Percentiles rank a stretch among this genome's conserved stretches.
Evolutionary conservation across 2,888 invertebrate genomes (phyloP).

Genomic region (Drosophila neotestacea): DNA sequence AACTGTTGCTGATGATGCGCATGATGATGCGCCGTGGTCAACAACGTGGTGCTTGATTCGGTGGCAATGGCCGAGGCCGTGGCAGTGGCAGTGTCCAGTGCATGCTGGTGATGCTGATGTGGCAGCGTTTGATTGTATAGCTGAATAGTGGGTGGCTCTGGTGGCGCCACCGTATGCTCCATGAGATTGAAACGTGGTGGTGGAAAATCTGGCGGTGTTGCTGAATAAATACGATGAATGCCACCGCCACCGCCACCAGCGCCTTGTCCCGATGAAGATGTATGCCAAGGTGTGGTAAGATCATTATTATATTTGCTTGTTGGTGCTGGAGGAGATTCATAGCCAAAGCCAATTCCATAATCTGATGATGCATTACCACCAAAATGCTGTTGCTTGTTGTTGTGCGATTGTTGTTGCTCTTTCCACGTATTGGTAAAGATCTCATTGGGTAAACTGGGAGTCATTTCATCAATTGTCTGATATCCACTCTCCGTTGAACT

Average conservation of each 20-base stretch:
- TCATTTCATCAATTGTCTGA: slow-evolving; percentile 80
- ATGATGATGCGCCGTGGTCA: slow-evolving; percentile 57
- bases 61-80: slow-evolving; percentile 22
- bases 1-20: slow-evolving; percentile 59
- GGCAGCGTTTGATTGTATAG: slow-evolving; percentile 67
- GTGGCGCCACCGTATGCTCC: slow-evolving; percentile 73
- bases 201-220: slow-evolving; percentile 77
- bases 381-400: slow-evolving; percentile 63
- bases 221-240: slow-evolving; percentile 66
- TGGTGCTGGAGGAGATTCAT: slow-evolving; percentile 54
- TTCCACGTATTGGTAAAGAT: slow-evolving; percentile 77
- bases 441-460: slow-evolving; percentile 77
- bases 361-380: slow-evolving; percentile 20
- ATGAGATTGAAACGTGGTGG: slow-evolving; percentile 75
- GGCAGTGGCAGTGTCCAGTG: slow-evolving; percentile 60
- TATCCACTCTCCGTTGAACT: slow-evolving; percentile 78
- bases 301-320: slow-evolving; percentile 61
- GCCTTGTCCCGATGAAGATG: slow-evolving; percentile 7
- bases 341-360: slow-evolving; percentile 22
- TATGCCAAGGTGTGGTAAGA: slow-evolving; percentile 74
- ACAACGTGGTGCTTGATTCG: slow-evolving; percentile 16
- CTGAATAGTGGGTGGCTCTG: slow-evolving; percentile 69
- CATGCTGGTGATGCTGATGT: slow-evolving; percentile 43
- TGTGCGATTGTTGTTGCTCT: slow-evolving; percentile 56
- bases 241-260: slow-evolving; percentile 2